These are phyloP conservation scores for Melipona bicolor DNA, from an alignment of 2,888 invertebrate species.

Conservation along the genomic window DNA sequence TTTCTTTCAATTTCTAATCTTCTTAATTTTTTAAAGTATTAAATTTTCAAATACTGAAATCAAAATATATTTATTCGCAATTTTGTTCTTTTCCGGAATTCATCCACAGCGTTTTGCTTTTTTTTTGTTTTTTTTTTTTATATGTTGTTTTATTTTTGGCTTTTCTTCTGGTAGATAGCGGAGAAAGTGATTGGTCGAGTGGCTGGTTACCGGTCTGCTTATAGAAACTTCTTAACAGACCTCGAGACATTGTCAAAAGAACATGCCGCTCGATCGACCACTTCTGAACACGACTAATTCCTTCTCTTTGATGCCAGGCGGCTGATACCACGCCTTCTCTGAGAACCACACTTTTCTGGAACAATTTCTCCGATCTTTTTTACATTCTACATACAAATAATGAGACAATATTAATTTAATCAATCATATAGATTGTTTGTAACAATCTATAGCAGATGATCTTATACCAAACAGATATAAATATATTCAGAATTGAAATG, in stretches of 20 bases:
- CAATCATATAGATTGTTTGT: neutral
- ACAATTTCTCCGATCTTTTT: neutral
- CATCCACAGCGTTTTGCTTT: neutral
- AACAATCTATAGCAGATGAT: neutral
- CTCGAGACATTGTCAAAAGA: slow-evolving; percentile 65
- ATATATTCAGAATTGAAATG: too few relatives aligned
- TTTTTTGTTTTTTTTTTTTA: neutral
- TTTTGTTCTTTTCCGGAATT: slow-evolving; percentile 26
- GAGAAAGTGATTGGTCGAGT: slow-evolving; percentile 67
- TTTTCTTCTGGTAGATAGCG: slow-evolving; percentile 49
- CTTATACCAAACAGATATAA: neutral
- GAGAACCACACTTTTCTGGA: slow-evolving; percentile 22
- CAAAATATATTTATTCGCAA: neutral
- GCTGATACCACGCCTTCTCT: slow-evolving; percentile 42
- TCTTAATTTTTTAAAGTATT: neutral
- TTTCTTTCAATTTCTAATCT: neutral
- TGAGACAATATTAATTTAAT: neutral
- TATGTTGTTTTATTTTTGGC: slow-evolving; percentile 26
- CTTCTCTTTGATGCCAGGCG: slow-evolving; percentile 69
- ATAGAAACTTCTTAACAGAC: slow-evolving; percentile 62
- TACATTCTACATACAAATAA: neutral
- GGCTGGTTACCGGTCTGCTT: slow-evolving; percentile 57
- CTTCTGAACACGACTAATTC: slow-evolving; percentile 70
- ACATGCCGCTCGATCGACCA: slow-evolving; percentile 70
- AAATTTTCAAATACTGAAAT: neutral